Base-by-base conservation (phyloP, 2,888 invertebrate genomes). In the Ischnura elegans region DNA sequence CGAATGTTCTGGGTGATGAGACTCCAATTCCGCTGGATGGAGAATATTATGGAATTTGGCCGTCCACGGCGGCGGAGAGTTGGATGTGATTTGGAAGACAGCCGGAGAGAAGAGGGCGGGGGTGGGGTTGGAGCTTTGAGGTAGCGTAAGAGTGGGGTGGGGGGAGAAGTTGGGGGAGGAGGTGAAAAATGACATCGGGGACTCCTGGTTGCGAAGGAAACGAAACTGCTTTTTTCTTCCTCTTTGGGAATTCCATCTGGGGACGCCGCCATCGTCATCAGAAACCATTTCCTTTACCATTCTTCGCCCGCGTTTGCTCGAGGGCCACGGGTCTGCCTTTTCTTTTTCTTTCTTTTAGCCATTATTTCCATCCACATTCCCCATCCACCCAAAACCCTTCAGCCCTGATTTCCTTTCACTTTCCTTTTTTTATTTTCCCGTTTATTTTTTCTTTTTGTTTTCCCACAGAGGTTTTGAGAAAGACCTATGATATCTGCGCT, bases 271-370 rank as follows among this genome's bases (percentile, higher is more conserved):
- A 76, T 76, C 76, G 76, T 36, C 76, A 76, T 76, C 76, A 76
- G 76, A 36, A 76, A 76, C 76, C 76, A 76, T 76, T 76, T 76
- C 76, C 76, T 76, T 76, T 76, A 25, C 76, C 76, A 76, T 76
- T 36, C 29, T 8, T 76, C 36, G 76, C 36, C 16, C 10, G 3
- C 76, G n/a, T n/a, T n/a, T n/a, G n/a, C 61, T n/a, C n/a, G 61
- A 61, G 61, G n/a, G 61, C 61, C 61, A 36, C 29, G 25, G 76
- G 10, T n/a, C n/a, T n/a, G 25, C 76, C 76, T 36, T 29, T 76
- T 76, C 76, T 36, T 76, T 36, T 76, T 76, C 76, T 76, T 76
- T 76, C 76, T 36, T 76, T 76, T 76, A 76, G 36, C 8, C 76
- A 76, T 76, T 76, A 29, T 36, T 76, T 76, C 36, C 36, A 21